Evolutionary conservation across 2,888 invertebrate genomes (phyloP), one percentile per base, ranked within the genome.

Genomic region (Stomorhina lunata): DNA sequence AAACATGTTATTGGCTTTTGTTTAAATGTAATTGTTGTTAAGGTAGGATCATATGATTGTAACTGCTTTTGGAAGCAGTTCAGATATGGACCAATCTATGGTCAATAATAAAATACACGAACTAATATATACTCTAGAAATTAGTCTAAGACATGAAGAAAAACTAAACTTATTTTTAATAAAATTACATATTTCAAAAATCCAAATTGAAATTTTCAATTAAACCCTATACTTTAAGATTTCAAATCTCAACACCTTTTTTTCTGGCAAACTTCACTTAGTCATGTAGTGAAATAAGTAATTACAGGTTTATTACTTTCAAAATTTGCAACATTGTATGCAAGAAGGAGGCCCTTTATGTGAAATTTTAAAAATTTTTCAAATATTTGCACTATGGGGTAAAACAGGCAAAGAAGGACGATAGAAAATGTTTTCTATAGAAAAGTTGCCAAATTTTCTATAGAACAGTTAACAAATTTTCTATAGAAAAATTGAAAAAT

Each of bases 251-350:
- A 55, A 50, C 22, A 68, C 48, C 20, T 15, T 37, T 43, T 45
- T 37, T 37, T 69, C 32, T 25, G 25, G 69, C 77, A 61, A n/a
- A 53, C 69, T 40, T 34, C 17, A 43, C 61, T 17, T 34, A 77
- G 15, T 68, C 59, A 61, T 77, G 68, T 53, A 61, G 25, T 53
- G 32, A 32, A 53, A 43, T 61, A 63, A 61, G 43, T 76, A 68
- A 76, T 77, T 77, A 61, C 15, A 59, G 37, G 40, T 68, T 77
- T 77, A 68, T 59, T 77, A 50, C 20, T 12, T 61, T 48, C 50
- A 69, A 69, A 29, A 69, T 12, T 15, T 29, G 37, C 17, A 22
- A 63, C 32, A 63, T 61, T 61, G 61, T 77, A 68, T 68, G 76
- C 15, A 77, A 68, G 68, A n/a, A n/a, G n/a, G n/a, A 40, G 2